These are phyloP conservation scores for Chiloscyllium punctatum DNA, from an alignment of 2,797 vertebrate genomes.

Conservation along the genomic window DNA sequence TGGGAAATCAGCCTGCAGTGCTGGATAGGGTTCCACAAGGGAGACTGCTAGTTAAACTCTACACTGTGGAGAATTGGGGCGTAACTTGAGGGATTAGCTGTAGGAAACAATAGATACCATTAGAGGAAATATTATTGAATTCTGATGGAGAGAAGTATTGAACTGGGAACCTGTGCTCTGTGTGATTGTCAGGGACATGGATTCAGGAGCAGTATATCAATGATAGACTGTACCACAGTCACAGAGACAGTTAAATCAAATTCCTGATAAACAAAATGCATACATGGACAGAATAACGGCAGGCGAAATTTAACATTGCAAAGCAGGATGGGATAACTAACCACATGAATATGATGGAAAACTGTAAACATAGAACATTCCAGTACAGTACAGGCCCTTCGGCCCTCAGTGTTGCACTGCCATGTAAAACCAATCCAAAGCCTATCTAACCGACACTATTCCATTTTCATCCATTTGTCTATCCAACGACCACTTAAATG, in stretches of 20 bases:
- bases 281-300: no score
- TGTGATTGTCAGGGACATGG: neutral
- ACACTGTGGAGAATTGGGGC: neutral
- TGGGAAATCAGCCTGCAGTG: neutral
- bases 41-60: neutral
- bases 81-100: neutral
- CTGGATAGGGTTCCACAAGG: neutral
- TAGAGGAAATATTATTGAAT: neutral
- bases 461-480: no score
- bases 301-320: neutral
- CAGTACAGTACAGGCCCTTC: no score
- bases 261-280: neutral
- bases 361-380: no score
- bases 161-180: neutral
- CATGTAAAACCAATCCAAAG: no score
- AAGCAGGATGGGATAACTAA: neutral
- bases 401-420: no score
- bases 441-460: no score
- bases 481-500: no score
- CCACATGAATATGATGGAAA: neutral
- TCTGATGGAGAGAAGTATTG: neutral
- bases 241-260: neutral
- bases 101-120: neutral
- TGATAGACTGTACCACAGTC: neutral
- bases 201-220: neutral